A percentile compares a stretch with the other conserved stretches of the same genome.
Evolutionary conservation across 2,797 vertebrate genomes (phyloP).

Genomic region (Garrulus glandarius): DNA sequence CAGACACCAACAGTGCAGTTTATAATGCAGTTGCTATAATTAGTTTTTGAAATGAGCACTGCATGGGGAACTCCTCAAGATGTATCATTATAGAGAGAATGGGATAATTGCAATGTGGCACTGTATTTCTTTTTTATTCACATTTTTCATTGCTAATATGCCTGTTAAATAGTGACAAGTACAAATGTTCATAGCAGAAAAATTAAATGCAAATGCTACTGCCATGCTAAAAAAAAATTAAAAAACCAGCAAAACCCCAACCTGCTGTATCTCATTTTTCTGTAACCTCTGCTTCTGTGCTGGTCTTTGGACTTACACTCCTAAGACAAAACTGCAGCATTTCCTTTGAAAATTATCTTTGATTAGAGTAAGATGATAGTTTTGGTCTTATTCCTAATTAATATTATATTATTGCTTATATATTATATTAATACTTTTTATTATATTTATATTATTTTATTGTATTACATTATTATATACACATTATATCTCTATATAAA

Average conservation of each 20-base stretch:
- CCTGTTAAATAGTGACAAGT: not conserved
- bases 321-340: not conserved
- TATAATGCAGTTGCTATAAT: not conserved
- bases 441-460: too few species aligned
- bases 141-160: slow-evolving; percentile 3
- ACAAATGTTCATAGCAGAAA: not conserved
- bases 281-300: not conserved
- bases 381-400: not conserved
- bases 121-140: not conserved
- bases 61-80: not conserved
- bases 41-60: not conserved
- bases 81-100: not conserved
- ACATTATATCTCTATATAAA: not conserved
- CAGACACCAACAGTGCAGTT: not conserved
- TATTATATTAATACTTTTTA: too few species aligned
- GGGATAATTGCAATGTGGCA: not conserved
- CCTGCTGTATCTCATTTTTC: not conserved
- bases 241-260: accelerated
- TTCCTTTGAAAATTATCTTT: not conserved
- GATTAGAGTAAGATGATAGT: too few species aligned
- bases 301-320: not conserved
- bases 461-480: not conserved
- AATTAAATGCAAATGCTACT: not conserved
- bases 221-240: not conserved
- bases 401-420: not conserved